phyloP scores from a whole-genome alignment of 2,113 vertebrate species.

The Nothobranchius kuhntae region DNA sequence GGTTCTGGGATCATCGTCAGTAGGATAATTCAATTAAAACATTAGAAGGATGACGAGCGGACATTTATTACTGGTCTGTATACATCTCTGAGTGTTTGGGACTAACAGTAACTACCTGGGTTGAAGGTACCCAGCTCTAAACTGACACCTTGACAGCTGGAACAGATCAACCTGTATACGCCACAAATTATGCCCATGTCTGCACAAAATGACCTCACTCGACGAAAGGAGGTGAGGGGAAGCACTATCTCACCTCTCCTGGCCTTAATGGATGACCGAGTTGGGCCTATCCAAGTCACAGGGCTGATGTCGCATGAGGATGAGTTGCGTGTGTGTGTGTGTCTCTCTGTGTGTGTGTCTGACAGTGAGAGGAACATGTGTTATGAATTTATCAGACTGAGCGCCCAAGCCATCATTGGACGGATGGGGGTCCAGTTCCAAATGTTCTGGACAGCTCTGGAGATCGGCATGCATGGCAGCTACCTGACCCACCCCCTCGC shows the following conservation, averaged over 20 bases:
- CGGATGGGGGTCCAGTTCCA: constrained; percentile 49
- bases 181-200: too few relatives aligned
- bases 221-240: background rate
- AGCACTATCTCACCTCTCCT: constrained; percentile 67
- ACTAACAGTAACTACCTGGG: too few relatives aligned
- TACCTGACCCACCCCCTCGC: constrained; percentile 75
- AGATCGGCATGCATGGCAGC: constrained; percentile 60
- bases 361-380: constrained; percentile 80
- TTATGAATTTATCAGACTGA: constrained; percentile 70
- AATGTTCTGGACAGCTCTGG: constrained; percentile 34
- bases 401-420: constrained; percentile 45
- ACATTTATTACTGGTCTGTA: too few relatives aligned
- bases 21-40: too few relatives aligned
- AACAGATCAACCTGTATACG: too few relatives aligned
- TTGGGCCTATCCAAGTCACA: constrained; percentile 47
- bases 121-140: too few relatives aligned
- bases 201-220: too few relatives aligned
- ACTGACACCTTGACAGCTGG: too few relatives aligned
- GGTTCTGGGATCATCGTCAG: too few relatives aligned
- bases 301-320: constrained; percentile 57
- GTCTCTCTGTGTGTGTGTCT: constrained; percentile 53
- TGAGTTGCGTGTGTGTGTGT: constrained; percentile 39
- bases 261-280: constrained; percentile 58
- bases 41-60: too few relatives aligned
- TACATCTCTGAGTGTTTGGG: too few relatives aligned